Evolutionary conservation across 2,113 vertebrate species (phyloP).

Genomic region (Helogale parvula): DNA sequence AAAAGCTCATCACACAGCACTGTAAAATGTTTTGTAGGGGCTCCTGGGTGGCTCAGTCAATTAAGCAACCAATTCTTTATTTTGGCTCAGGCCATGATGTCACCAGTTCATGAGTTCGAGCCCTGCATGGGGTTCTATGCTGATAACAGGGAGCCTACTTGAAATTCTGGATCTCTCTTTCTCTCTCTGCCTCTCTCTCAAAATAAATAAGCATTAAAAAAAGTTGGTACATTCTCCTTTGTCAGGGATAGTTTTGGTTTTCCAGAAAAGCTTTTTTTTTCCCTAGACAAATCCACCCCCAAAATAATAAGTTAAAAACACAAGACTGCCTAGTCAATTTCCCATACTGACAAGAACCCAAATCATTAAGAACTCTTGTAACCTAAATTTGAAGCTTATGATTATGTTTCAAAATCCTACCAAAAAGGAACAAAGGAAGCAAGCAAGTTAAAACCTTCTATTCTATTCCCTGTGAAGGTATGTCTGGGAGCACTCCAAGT

Average conservation of each 20-base stretch:
- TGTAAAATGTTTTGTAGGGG: not conserved
- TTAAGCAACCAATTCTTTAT: too few species aligned
- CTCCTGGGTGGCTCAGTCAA: too few species aligned
- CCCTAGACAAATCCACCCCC: not conserved
- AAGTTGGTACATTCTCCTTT: not conserved
- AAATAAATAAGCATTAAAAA: too few species aligned
- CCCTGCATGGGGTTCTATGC: too few species aligned
- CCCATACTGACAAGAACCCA: not conserved
- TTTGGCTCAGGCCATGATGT: too few species aligned
- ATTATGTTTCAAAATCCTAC: not conserved
- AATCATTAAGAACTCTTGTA: not conserved
- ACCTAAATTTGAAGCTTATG: not conserved
- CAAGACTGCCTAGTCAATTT: not conserved
- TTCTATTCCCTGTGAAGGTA: not conserved
- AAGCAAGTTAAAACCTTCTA: not conserved
- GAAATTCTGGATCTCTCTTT: too few species aligned
- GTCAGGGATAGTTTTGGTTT: not conserved
- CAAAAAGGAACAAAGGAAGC: not conserved
- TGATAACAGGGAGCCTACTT: too few species aligned
- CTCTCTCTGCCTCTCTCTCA: too few species aligned
- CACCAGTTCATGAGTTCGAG: too few species aligned
- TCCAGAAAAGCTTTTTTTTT: not conserved
- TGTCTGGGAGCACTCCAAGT: not conserved
- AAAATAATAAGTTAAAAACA: not conserved
- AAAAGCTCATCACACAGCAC: not conserved